phyloP scores from a whole-genome alignment of 2,113 vertebrate genomes.

The Aplodontia rufa region DNA sequence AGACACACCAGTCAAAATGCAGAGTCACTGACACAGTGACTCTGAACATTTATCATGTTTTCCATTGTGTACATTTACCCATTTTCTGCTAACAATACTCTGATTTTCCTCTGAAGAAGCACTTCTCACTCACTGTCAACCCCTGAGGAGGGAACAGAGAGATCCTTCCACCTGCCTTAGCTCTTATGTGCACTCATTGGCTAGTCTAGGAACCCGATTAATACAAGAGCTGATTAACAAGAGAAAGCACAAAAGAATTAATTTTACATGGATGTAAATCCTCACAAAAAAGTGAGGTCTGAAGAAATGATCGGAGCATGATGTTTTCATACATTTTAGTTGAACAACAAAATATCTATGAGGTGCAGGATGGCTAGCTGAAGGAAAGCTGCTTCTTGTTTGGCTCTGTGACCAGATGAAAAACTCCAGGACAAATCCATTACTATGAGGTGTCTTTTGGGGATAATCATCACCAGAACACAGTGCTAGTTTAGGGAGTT shows the following conservation, averaged over 20 bases:
- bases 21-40: background rate
- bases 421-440: no score
- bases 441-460: no score
- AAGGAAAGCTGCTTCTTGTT: no score
- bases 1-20: background rate
- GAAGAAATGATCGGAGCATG: background rate
- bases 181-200: background rate
- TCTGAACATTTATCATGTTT: background rate
- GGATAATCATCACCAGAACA: no score
- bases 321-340: background rate
- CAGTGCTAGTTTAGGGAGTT: no score
- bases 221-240: background rate
- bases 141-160: background rate
- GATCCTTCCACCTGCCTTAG: background rate
- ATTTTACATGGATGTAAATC: background rate
- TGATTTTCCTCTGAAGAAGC: background rate
- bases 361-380: no score
- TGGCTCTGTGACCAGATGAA: no score
- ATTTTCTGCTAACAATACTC: background rate
- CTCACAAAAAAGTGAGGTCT: background rate
- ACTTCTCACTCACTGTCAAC: background rate
- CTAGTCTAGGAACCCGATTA: background rate
- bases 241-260: background rate
- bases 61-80: background rate
- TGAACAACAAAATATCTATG: background rate